These are phyloP conservation scores for Pogonus chalceus DNA, from an alignment of 1,140 invertebrate species.

Conservation along the genomic window DNA sequence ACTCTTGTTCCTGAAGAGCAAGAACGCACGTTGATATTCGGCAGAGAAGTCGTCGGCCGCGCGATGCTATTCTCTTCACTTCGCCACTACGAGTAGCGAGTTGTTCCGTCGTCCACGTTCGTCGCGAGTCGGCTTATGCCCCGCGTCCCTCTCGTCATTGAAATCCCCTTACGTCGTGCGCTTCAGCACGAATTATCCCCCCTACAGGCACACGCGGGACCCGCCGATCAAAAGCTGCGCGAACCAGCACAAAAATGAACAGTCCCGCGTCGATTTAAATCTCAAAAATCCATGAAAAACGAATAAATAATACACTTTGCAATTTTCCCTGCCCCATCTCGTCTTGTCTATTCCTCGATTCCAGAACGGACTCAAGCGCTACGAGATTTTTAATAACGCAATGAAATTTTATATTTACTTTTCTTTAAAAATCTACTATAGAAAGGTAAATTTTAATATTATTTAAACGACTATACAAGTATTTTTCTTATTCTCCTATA, in stretches of 20 bases:
- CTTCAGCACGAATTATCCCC: slow-evolving; percentile 1
- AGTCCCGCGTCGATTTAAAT: slow-evolving; percentile 36
- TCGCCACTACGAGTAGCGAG: not conserved
- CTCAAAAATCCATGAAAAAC: slow-evolving; percentile 38
- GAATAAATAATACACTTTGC: slow-evolving; percentile 31
- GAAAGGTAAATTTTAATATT: too few relatives aligned
- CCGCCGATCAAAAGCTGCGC: slow-evolving; percentile 26
- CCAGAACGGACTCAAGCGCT: not conserved
- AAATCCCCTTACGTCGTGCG: not conserved
- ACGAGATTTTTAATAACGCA: slow-evolving; percentile 3
- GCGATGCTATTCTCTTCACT: not conserved
- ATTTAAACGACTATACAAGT: too few relatives aligned
- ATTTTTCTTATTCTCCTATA: too few relatives aligned
- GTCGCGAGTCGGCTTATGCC: slow-evolving; percentile 17
- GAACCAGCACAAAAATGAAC: slow-evolving; percentile 18
- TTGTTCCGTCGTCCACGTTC: slow-evolving; percentile 15
- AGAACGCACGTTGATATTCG: too few relatives aligned
- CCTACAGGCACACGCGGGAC: slow-evolving; percentile 6
- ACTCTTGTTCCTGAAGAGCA: too few relatives aligned
- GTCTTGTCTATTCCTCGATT: not conserved
- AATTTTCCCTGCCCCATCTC: not conserved
- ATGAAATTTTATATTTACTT: not conserved
- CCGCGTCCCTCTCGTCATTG: not conserved
- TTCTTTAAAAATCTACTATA: too few relatives aligned
- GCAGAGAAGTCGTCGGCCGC: not conserved